Percentiles rank a stretch among this genome's conserved stretches.
phyloP scores from a whole-genome alignment of 2,888 invertebrate genomes.

The Drosophila pegasa region DNA sequence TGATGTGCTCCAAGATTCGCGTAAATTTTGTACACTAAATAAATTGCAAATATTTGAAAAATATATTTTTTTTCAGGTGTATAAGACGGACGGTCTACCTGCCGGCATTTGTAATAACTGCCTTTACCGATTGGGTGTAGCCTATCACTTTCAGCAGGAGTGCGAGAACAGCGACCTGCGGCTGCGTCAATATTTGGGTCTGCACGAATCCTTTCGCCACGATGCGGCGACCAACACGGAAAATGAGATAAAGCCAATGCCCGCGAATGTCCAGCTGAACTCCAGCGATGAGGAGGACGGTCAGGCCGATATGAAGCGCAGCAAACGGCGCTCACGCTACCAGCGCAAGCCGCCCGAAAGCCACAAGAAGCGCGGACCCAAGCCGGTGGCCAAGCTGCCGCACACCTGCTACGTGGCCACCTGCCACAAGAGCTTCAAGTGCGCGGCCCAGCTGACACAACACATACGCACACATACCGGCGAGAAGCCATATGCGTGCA shows the following conservation, averaged over 20 bases:
- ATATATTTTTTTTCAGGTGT: conserved; percentile 69
- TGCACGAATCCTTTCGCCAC: conserved; percentile 82
- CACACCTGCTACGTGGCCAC: conserved; percentile 86
- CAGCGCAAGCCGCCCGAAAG: conserved; percentile 87
- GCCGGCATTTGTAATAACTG: conserved; percentile 88
- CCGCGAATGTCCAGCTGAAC: conserved; percentile 48
- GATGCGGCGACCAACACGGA: conserved; percentile 87
- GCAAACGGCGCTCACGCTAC: conserved; percentile 85
- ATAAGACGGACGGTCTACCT: conserved; percentile 87
- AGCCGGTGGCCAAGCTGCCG: conserved; percentile 87
- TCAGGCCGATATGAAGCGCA: conserved; percentile 61
- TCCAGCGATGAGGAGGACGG: conserved; percentile 72
- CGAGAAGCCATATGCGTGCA: conserved; percentile 87
- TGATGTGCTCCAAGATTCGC: conserved; percentile 87
- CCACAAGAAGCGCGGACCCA: conserved; percentile 87
- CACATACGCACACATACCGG: conserved; percentile 88
- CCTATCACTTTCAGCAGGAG: conserved; percentile 88
- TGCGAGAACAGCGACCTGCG: conserved; percentile 87
- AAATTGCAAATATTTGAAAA: background rate
- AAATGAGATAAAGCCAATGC: conserved; percentile 46
- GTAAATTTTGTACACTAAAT: conserved; percentile 74
- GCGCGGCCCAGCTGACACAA: conserved; percentile 87
- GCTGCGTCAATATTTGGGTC: conserved; percentile 87
- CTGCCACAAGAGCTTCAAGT: conserved; percentile 87
- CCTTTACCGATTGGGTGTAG: conserved; percentile 87